A percentile compares a stretch with the other conserved stretches of the same genome.
Conservation (phyloP, 2,888 invertebrate genomes). For the Macrosiphum euphorbiae region DNA sequence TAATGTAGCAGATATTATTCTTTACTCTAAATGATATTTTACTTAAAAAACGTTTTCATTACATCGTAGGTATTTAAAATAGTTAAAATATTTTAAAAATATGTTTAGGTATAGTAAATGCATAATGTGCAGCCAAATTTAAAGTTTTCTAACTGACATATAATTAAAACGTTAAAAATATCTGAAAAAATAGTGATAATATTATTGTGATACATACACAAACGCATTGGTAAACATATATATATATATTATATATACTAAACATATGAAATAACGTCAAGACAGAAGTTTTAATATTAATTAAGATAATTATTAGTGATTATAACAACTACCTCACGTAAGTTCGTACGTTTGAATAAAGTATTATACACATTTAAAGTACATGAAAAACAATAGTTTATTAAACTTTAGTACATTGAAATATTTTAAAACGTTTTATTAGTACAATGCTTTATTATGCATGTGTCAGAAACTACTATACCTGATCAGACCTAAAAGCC, state of each 20-base stretch:
- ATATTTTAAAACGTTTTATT: neutral
- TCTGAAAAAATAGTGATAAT: too few species aligned
- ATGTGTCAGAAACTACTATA: neutral
- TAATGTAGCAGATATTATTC: neutral
- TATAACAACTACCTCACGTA: neutral
- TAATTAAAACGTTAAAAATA: neutral
- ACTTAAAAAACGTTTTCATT: neutral
- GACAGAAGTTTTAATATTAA: neutral
- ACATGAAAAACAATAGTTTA: neutral
- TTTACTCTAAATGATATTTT: neutral
- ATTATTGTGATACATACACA: neutral
- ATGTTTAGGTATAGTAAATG: neutral
- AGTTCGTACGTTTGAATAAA: neutral
- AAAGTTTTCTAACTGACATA: neutral
- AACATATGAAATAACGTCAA: neutral
- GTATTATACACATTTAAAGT: neutral
- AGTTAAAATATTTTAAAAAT: neutral
- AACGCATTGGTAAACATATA: neutral
- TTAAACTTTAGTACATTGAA: neutral
- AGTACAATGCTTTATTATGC: neutral
- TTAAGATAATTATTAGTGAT: neutral
- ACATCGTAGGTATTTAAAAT: neutral
- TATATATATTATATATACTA: neutral
- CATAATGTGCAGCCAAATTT: neutral
- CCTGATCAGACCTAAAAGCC: conserved; percentile 24